Evolutionary conservation across 2,888 invertebrate genomes (phyloP).

Genomic region (Tinea trinotella): DNA sequence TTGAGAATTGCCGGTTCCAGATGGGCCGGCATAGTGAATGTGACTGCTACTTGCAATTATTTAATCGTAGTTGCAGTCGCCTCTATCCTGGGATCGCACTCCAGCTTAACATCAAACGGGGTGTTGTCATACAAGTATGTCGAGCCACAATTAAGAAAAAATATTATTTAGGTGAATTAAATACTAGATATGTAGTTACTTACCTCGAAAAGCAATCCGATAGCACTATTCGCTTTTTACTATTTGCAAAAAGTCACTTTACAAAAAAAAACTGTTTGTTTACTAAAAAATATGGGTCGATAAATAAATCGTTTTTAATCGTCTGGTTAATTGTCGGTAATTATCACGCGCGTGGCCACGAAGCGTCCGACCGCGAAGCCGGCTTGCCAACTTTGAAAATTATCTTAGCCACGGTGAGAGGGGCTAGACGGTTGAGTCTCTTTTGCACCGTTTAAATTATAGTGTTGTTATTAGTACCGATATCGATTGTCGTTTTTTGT

Average conservation of each 20-base stretch:
- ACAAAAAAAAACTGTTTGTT: slow-evolving; percentile 14
- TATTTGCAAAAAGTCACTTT: too few relatives aligned
- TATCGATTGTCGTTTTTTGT: background rate
- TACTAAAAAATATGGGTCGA: slow-evolving; percentile 15
- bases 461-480: background rate
- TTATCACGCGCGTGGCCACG: background rate
- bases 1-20: too few relatives aligned
- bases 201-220: background rate
- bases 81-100: too few relatives aligned
- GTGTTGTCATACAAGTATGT: too few relatives aligned
- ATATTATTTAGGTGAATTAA: too few relatives aligned
- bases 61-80: too few relatives aligned
- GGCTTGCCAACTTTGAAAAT: slow-evolving; percentile 14
- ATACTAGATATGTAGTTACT: too few relatives aligned
- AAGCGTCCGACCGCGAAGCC: slow-evolving; percentile 6
- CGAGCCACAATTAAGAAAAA: too few relatives aligned
- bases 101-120: too few relatives aligned
- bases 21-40: too few relatives aligned
- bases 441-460: slow-evolving; percentile 31
- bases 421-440: slow-evolving; percentile 31
- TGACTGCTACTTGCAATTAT: too few relatives aligned
- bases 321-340: slow-evolving; percentile 6
- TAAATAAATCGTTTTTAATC: background rate
- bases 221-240: too few relatives aligned
- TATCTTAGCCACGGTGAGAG: slow-evolving; percentile 12